phyloP scores from a whole-genome alignment of 2,888 invertebrate species.

The Phortica okadai region DNA sequence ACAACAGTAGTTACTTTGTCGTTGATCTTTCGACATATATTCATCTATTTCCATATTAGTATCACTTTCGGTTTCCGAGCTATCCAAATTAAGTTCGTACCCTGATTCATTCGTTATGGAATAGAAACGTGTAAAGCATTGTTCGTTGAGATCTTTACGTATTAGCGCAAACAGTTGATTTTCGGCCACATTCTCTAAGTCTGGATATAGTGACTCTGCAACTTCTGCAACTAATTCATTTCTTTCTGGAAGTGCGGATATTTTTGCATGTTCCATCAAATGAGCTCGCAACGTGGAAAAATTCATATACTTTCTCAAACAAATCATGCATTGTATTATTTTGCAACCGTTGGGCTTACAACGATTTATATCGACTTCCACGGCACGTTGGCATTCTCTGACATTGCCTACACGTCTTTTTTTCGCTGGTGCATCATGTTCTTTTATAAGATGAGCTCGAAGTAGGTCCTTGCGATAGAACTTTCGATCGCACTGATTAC shows the following conservation, averaged over 20 bases:
- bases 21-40: not conserved
- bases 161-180: conserved; percentile 60
- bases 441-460: not conserved
- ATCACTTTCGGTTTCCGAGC: conserved; percentile 66
- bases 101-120: conserved; percentile 73
- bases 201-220: conserved; percentile 66
- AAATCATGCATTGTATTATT: conserved; percentile 75
- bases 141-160: conserved; percentile 57
- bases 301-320: conserved; percentile 69
- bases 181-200: conserved; percentile 57
- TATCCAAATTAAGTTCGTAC: conserved; percentile 71
- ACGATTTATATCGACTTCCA: conserved; percentile 59
- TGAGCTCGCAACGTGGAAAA: conserved; percentile 70
- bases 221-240: conserved; percentile 61
- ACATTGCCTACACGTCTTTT: not conserved
- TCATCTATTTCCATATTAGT: conserved; percentile 46
- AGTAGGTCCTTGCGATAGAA: conserved; percentile 11
- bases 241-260: conserved; percentile 57
- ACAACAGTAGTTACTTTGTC: conserved; percentile 61
- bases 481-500: not conserved
- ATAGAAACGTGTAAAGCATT: conserved; percentile 68
- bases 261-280: conserved; percentile 60
- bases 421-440: not conserved
- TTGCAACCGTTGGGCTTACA: conserved; percentile 73
- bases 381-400: not conserved